Percentiles rank a stretch among this genome's conserved stretches.
Evolutionary conservation across 2,888 invertebrate genomes (phyloP).

Genomic region (Monopis laevigella): DNA sequence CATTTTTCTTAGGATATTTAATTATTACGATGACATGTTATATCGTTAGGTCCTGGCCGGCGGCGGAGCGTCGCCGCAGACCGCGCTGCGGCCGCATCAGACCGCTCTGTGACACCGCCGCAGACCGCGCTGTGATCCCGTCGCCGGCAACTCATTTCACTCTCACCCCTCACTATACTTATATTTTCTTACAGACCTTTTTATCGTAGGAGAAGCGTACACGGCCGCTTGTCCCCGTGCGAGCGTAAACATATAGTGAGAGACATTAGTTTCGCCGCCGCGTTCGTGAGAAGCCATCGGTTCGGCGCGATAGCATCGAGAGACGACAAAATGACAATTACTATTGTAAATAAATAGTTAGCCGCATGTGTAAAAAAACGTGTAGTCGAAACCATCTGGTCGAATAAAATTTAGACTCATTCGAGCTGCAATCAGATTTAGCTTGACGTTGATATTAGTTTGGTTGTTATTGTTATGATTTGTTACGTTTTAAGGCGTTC

Average conservation of each 20-base stretch:
- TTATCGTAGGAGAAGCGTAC: slow-evolving; percentile 61
- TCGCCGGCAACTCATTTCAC: slow-evolving; percentile 54
- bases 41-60: slow-evolving; percentile 57
- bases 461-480: slow-evolving; percentile 55
- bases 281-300: slow-evolving; percentile 66
- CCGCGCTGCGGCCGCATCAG: slow-evolving; percentile 24
- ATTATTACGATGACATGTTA: slow-evolving; percentile 64
- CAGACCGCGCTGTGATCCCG: slow-evolving; percentile 32
- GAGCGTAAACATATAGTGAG: slow-evolving; percentile 60
- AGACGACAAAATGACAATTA: slow-evolving; percentile 35
- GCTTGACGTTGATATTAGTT: slow-evolving; percentile 49
- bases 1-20: slow-evolving; percentile 68
- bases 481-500: slow-evolving; percentile 32
- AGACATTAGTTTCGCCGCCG: slow-evolving; percentile 46
- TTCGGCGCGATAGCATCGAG: slow-evolving; percentile 59
- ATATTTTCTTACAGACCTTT: slow-evolving; percentile 66
- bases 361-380: slow-evolving; percentile 58
- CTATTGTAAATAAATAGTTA: slow-evolving; percentile 63
- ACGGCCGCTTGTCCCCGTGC: slow-evolving; percentile 62
- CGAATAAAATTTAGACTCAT: slow-evolving; percentile 59
- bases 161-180: slow-evolving; percentile 65
- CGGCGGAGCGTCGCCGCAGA: slow-evolving; percentile 41
- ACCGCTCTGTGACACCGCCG: slow-evolving; percentile 9
- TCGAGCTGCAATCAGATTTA: slow-evolving; percentile 56
- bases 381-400: slow-evolving; percentile 57